Conservation (phyloP, 2,888 invertebrate species). For the Temnothorax ravouxi region DNA sequence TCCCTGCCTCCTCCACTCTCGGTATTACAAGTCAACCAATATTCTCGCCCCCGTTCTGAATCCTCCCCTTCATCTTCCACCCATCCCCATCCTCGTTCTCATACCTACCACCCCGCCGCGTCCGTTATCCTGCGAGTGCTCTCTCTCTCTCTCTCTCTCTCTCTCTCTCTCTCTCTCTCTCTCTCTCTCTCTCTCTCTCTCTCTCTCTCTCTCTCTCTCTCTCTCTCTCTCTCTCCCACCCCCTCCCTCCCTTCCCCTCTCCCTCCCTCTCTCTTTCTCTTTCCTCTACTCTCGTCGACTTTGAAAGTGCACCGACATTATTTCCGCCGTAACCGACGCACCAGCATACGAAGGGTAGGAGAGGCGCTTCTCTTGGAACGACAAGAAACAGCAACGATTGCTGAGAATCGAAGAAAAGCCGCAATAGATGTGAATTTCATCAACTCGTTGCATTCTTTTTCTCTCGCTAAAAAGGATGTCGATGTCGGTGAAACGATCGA, state of each 20-base stretch:
- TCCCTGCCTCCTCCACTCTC: slow-evolving; percentile 83
- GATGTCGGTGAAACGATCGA: neutral
- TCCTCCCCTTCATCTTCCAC: slow-evolving; percentile 60
- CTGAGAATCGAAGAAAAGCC: slow-evolving; percentile 36
- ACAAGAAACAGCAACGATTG: slow-evolving; percentile 52
- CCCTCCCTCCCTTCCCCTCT: no score
- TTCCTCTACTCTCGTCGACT: slow-evolving; percentile 58
- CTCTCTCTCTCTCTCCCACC: no score
- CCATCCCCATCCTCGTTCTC: slow-evolving; percentile 40
- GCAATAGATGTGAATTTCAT: slow-evolving; percentile 33
- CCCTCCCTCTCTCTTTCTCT: neutral
- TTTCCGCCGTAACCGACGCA: slow-evolving; percentile 80
- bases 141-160: slow-evolving; percentile 41
- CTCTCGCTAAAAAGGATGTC: neutral
- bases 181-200: no score
- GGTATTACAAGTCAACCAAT: slow-evolving; percentile 85
- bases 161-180: neutral
- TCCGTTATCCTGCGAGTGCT: slow-evolving; percentile 48
- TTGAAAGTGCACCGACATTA: slow-evolving; percentile 82
- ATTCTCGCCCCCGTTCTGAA: slow-evolving; percentile 70
- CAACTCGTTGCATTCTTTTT: slow-evolving; percentile 13
- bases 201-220: no score
- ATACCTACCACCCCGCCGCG: slow-evolving; percentile 50
- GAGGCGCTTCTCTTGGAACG: slow-evolving; percentile 23
- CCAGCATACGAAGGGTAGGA: slow-evolving; percentile 36